Evolutionary conservation across 2,113 vertebrate species (phyloP).

Genomic region (Psammodynastes pulverulentus): DNA sequence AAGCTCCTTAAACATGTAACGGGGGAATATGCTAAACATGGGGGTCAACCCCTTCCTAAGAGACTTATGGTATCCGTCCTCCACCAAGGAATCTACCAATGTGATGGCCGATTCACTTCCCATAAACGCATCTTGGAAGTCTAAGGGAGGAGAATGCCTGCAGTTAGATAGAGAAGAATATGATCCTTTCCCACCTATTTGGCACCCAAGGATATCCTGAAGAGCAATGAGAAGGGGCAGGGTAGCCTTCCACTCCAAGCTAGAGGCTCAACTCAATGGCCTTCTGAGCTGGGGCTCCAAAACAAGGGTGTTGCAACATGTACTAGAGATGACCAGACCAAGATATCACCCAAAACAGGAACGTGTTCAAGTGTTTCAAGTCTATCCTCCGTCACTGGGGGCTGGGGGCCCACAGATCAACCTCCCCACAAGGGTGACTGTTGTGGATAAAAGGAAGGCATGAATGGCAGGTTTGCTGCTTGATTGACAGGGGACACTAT

Average conservation of each 20-base stretch:
- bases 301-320: neutral
- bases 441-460: neutral
- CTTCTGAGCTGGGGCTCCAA: neutral
- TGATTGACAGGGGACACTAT: neutral
- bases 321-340: neutral
- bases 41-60: accelerated
- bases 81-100: neutral
- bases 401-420: neutral
- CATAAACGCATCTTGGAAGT: neutral
- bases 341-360: neutral
- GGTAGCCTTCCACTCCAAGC: neutral
- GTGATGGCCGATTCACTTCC: neutral
- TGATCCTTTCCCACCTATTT: neutral
- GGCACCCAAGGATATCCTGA: neutral
- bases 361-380: neutral
- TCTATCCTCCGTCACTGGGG: neutral
- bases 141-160: neutral
- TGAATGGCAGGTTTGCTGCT: neutral
- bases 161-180: neutral
- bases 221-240: neutral
- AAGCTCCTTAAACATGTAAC: accelerated
- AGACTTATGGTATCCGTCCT: neutral
- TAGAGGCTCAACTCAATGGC: too few species aligned
- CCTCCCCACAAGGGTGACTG: neutral
- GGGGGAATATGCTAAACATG: neutral